These are phyloP conservation scores for Nautilus pompilius DNA, from an alignment of 1,140 invertebrate species.

Conservation along the genomic window DNA sequence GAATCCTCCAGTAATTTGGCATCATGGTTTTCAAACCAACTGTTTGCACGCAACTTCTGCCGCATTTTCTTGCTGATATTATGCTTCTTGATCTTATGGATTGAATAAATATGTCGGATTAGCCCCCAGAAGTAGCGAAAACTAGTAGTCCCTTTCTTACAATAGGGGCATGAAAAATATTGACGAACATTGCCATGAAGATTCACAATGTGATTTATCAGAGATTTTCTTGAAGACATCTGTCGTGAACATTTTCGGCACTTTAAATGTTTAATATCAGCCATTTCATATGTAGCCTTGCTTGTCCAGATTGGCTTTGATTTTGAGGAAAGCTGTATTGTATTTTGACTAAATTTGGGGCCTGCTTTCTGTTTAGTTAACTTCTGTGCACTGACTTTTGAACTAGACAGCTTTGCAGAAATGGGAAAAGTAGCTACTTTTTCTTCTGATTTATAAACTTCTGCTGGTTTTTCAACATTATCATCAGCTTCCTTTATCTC, in stretches of 20 bases:
- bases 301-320: too few species aligned
- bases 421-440: too few species aligned
- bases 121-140: constrained; percentile 51
- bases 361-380: too few species aligned
- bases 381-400: too few species aligned
- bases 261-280: constrained; percentile 13
- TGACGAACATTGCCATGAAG: constrained; percentile 38
- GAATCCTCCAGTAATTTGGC: too few species aligned
- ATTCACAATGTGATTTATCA: constrained; percentile 47
- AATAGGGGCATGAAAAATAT: constrained; percentile 51
- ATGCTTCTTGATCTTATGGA: constrained; percentile 45
- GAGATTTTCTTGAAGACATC: constrained; percentile 37
- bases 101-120: constrained; percentile 43
- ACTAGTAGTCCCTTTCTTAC: constrained; percentile 21
- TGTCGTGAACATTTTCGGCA: constrained; percentile 35
- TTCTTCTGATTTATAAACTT: too few species aligned
- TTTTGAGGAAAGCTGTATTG: too few species aligned
- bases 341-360: too few species aligned
- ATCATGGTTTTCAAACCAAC: constrained; percentile 4
- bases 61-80: constrained; percentile 45
- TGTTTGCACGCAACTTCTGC: constrained; percentile 23
- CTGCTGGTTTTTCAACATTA: too few species aligned
- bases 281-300: background rate
- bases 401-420: too few species aligned
- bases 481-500: too few species aligned